These are phyloP conservation scores for Mohoua ochrocephala DNA, from an alignment of 2,113 vertebrate species.

Conservation along the genomic window DNA sequence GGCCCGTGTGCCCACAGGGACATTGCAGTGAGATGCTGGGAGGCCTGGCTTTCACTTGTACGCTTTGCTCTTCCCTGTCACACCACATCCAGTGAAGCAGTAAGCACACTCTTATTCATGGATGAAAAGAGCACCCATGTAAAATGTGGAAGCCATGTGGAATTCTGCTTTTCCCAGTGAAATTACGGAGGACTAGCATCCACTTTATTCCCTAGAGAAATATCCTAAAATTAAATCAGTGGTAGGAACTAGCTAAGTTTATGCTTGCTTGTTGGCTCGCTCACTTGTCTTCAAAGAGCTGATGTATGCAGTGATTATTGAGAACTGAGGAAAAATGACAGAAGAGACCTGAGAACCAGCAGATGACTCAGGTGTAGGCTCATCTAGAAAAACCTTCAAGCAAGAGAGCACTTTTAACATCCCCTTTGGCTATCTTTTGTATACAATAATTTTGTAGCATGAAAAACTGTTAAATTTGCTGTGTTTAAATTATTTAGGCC, in stretches of 20 bases:
- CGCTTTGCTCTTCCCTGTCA: background rate
- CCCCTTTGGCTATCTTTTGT: slow-evolving; percentile 64
- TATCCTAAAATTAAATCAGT: background rate
- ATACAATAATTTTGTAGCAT: slow-evolving; percentile 73
- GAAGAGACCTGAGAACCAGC: background rate
- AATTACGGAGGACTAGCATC: background rate
- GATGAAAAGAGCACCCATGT: slow-evolving; percentile 18
- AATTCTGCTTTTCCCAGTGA: slow-evolving; percentile 9
- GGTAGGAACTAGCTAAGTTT: background rate
- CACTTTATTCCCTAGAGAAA: background rate
- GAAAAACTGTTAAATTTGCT: slow-evolving; percentile 67
- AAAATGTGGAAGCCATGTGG: slow-evolving; percentile 31
- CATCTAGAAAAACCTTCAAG: slow-evolving; percentile 53
- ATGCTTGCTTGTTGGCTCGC: background rate
- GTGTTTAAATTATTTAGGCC: slow-evolving; percentile 73
- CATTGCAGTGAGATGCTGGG: background rate
- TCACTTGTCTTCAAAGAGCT: slow-evolving; percentile 12
- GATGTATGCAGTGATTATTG: background rate
- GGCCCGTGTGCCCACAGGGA: rapidly evolving
- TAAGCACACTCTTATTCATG: background rate
- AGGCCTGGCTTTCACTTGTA: background rate
- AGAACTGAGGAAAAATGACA: background rate
- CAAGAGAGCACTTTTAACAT: slow-evolving; percentile 67
- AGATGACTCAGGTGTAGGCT: background rate
- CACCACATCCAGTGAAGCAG: background rate